A percentile compares a stretch with the other conserved stretches of the same genome.
Evolutionary conservation across 2,888 invertebrate genomes (phyloP).

Genomic region (Ochlodes sylvanus): DNA sequence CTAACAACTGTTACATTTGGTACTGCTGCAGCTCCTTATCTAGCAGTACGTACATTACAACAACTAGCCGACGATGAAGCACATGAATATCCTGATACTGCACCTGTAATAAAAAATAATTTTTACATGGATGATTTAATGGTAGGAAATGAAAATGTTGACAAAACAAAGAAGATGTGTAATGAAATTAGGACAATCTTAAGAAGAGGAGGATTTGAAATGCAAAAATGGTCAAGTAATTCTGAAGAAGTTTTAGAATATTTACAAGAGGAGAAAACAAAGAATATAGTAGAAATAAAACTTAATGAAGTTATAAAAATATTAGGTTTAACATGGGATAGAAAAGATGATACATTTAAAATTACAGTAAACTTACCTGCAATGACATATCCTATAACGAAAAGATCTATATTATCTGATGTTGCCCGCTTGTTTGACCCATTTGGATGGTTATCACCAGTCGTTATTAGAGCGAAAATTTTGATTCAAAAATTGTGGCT

Average conservation of each 20-base stretch:
- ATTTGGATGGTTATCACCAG: constrained; percentile 36
- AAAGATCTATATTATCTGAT: constrained; percentile 36
- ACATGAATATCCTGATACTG: too few relatives aligned
- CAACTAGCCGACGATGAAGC: too few relatives aligned
- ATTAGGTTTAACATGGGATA: constrained; percentile 39
- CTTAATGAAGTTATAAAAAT: constrained; percentile 37
- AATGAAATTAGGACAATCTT: constrained; percentile 44
- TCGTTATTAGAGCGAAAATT: constrained; percentile 32
- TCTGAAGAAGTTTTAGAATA: constrained; percentile 38
- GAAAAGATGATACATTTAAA: constrained; percentile 35
- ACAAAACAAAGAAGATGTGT: constrained; percentile 37
- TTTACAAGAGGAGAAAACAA: constrained; percentile 28
- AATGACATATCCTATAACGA: constrained; percentile 25
- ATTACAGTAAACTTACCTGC: constrained; percentile 32
- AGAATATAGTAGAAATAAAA: constrained; percentile 27
- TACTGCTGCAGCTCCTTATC: too few relatives aligned
- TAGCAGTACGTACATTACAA: too few relatives aligned
- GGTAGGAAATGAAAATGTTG: constrained; percentile 38
- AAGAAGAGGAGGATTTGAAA: constrained; percentile 48
- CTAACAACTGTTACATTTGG: too few relatives aligned
- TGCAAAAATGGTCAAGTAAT: constrained; percentile 48
- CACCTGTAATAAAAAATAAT: too few relatives aligned
- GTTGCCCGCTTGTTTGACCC: constrained; percentile 37
- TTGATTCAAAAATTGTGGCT: too few relatives aligned
- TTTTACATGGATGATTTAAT: constrained; percentile 44